Base-by-base conservation (phyloP, 2,113 vertebrate genomes). In the Amazona vittata region DNA sequence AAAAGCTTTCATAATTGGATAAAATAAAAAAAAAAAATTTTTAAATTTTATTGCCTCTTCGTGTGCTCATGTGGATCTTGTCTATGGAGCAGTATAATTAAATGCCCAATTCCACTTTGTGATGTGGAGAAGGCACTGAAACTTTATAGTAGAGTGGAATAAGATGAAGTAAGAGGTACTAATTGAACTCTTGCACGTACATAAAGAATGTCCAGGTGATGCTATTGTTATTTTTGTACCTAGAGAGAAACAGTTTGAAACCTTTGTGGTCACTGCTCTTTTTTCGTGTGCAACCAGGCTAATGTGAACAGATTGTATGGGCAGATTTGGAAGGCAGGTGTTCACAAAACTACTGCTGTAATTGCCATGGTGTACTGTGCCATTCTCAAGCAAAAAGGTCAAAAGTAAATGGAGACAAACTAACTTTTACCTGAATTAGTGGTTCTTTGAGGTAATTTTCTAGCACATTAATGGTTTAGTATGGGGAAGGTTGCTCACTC, bases 161-260 rank as follows among this genome's bases (percentile, higher is more conserved):
- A 86, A 94, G 75, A 55, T 1, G 35, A 88, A 81, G 78, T 73
- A 73, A 68, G 90, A 91, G 92, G 75, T 80, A 41, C 70, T 92
- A 79, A 94, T 86, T 91, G 90, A 93, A 70, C 92, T 93, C 62
- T 65, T 64, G 92, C 90, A 83, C 6, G 22, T 91, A 82, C 59
- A 77, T 94, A 81, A 95, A 91, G 87, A 91, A 39, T 1, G 0
- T 64, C 86, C 95, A 96, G 97, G 95, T 96, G 94, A 97, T 94
- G 37, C 77, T 92, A 88, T 93, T 97, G 94, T 94, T 97, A 96
- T 97, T 96, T 95, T 94, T 95, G 84, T 96, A 89, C 90, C 79
- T 83, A 86, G 92, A 93, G 86, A 94, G 93, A 93, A 75, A 93
- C 68, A 55, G 64, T 91, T 88, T 81, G 90, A 97, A 93, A 93